Conservation (phyloP, 1,140 invertebrate species). For the Piezodorus guildinii region DNA sequence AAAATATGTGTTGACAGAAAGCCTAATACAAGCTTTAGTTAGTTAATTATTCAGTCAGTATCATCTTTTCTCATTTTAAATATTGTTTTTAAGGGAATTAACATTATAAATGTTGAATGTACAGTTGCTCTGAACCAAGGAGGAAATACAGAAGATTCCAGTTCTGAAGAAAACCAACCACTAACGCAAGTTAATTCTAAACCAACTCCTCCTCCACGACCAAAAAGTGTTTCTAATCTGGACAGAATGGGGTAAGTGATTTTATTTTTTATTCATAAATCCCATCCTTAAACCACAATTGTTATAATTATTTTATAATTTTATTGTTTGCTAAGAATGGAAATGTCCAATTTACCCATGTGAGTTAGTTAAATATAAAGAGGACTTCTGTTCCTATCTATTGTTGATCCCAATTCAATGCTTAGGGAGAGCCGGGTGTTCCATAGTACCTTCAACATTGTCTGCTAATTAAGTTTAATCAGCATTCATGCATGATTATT, state of each 20-base stretch:
- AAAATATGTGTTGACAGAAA: no score
- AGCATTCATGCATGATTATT: no score
- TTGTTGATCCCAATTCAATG: no score
- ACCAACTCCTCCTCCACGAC: conserved; percentile 34
- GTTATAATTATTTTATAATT: neutral
- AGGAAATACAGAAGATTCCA: conserved; percentile 59
- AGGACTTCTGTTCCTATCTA: no score
- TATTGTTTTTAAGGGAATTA: no score
- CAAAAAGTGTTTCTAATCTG: conserved; percentile 31
- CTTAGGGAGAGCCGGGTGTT: no score
- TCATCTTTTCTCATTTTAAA: no score
- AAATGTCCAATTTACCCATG: neutral
- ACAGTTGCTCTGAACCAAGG: conserved; percentile 48
- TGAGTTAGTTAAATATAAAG: no score
- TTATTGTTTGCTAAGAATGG: neutral
- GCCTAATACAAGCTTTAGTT: no score
- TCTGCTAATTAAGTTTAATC: no score
- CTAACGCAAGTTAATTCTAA: conserved; percentile 29
- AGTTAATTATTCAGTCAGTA: no score
- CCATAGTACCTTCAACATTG: no score
- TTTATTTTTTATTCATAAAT: neutral
- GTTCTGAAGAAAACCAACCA: conserved; percentile 49
- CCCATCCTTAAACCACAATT: neutral
- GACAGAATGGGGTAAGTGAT: conserved; percentile 31
- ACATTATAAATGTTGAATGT: conserved; percentile 10